A percentile compares a stretch with the other conserved stretches of the same genome.
phyloP scores from a whole-genome alignment of 2,888 invertebrate genomes.

The Rambutsinella grinnellia region DNA sequence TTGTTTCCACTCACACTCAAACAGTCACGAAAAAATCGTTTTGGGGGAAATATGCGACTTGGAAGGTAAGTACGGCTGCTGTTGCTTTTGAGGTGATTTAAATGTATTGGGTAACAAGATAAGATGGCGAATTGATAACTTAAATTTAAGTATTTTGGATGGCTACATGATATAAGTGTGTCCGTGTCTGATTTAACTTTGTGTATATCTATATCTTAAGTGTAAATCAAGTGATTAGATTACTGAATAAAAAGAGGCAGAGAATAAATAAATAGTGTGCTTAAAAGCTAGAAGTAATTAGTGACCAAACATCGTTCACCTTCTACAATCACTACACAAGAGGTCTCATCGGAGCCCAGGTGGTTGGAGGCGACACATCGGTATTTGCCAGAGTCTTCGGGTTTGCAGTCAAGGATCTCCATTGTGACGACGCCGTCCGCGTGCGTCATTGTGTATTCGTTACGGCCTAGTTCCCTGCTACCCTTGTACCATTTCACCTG shows the following conservation, averaged over 20 bases:
- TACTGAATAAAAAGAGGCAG: not conserved
- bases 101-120: no score
- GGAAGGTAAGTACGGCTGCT: no score
- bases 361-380: constrained; percentile 92
- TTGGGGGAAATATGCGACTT: no score
- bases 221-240: not conserved
- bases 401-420: constrained; percentile 95
- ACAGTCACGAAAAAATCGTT: no score
- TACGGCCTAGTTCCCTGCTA: constrained; percentile 88
- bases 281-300: constrained; percentile 40
- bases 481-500: constrained; percentile 83
- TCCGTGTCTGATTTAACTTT: not conserved
- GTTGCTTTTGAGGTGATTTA: no score
- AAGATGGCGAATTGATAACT: not conserved
- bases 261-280: constrained; percentile 6
- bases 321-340: constrained; percentile 96
- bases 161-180: not conserved
- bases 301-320: constrained; percentile 73
- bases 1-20: no score
- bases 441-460: constrained; percentile 90
- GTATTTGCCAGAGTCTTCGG: constrained; percentile 97
- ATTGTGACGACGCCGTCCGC: constrained; percentile 96
- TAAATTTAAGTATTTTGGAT: not conserved
- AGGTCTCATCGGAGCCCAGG: constrained; percentile 95
- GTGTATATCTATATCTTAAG: not conserved